These are phyloP conservation scores for Anoura caudifer DNA, from an alignment of 2,113 vertebrate species.

Conservation along the genomic window DNA sequence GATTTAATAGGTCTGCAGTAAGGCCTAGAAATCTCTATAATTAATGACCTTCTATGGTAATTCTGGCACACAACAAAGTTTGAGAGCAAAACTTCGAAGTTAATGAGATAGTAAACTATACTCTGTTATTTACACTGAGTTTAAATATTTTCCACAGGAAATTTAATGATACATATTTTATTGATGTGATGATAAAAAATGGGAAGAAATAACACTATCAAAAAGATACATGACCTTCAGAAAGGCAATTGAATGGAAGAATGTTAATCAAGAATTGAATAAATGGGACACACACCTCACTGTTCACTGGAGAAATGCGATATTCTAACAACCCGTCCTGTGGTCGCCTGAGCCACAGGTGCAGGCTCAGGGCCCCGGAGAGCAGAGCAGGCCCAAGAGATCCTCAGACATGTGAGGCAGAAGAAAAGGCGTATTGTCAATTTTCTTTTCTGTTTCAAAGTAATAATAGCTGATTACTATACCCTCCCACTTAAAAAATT, in stretches of 20 bases:
- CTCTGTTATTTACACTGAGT: not conserved
- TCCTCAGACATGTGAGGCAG: not conserved
- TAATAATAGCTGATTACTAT: not conserved
- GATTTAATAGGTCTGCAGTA: not conserved
- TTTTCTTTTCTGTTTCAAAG: not conserved
- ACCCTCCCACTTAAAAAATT: not conserved
- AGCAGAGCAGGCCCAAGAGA: not conserved
- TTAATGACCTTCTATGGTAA: not conserved
- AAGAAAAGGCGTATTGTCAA: not conserved
- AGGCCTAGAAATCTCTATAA: not conserved
- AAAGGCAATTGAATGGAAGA: not conserved
- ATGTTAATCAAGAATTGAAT: not conserved
- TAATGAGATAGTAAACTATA: not conserved
- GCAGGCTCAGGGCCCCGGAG: not conserved
- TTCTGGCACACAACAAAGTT: not conserved
- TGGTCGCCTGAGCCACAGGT: not conserved
- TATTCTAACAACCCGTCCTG: not conserved
- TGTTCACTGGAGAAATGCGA: not conserved
- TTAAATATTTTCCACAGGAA: not conserved
- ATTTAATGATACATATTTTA: not conserved
- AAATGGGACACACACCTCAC: not conserved
- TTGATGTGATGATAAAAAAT: not conserved
- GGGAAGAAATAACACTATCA: not conserved
- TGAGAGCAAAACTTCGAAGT: not conserved
- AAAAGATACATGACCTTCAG: not conserved